Base-by-base conservation (phyloP, 2,113 vertebrate species). In the human region DNA sequence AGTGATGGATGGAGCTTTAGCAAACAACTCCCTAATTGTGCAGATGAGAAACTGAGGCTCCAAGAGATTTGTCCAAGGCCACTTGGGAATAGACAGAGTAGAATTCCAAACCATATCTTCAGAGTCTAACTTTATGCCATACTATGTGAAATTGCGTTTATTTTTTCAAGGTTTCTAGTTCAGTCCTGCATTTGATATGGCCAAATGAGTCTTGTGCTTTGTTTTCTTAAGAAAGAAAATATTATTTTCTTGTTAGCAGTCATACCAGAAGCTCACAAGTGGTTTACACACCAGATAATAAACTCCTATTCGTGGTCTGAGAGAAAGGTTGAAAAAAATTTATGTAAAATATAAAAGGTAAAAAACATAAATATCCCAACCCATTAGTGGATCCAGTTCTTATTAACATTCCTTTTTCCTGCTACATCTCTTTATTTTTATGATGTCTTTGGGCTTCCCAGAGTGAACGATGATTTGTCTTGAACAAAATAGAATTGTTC, bases 401-500 rank as follows among this genome's bases (percentile, higher is more conserved):
- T 93, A 52, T 61, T 89, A 89, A 12, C 38, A 14, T 81, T 91
- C 59, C 11, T 57, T 96, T 96, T 96, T 66, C 27, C 68, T 93
- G 90, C 68, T 97, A 5, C 61, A 97, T 2, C 0, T 92, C 90
- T 97, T 92, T 95, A 73, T 98, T 98, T 97, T 97, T 93, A 91
- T 96, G 96, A 98, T 88, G 55, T 4, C 82, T 98, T 97, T 14
- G 92, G 75, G 93, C 80, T 97, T 95, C 73, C 92, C 90, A 85
- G 61, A 72, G 79, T 93, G 95, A 96, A 45, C 80, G 89, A 97
- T 98, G 92, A 94, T 96, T 97, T 98, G n/a, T 97, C 93, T 81
- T 96, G 76, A 97, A 85, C 14, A 66, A 96, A 92, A 97, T 23
- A 90, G 76, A 72, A 25, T 85, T 68, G 93, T 97, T 98, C 80